Base-by-base conservation (phyloP, 2,113 vertebrate genomes). In the Barbus barbus region DNA sequence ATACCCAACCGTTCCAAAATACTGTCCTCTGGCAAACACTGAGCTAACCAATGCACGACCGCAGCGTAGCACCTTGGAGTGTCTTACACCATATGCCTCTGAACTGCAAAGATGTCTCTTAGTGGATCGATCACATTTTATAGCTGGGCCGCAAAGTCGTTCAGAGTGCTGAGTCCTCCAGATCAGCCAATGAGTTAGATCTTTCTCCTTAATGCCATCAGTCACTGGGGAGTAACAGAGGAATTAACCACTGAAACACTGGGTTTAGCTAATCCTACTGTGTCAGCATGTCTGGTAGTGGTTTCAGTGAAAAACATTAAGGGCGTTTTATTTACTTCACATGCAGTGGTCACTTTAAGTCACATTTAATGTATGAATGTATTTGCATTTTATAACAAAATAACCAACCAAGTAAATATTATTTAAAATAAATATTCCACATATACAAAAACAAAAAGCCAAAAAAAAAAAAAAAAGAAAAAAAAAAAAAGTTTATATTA, bases 71-170 rank as follows among this genome's bases (percentile, higher is more conserved):
- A 20, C 48, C 11, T 38, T 7, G 5, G 18, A 33, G 22, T 16
- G 53, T 33, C 22, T 78, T 74, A n/a, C n/a, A n/a, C n/a, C n/a
- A n/a, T n/a, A n/a, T n/a, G n/a, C n/a, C n/a, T n/a, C n/a, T n/a
- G 38, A 46, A 46, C 71, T 24, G 41, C 11, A 38, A 63, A 36
- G 4, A 12, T 79, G 36, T 61, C 56, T 79, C 56, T 41, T 41
- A 61, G n/a, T 67, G 61, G 78, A 81, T 81, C 78, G 26, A 81
- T 51, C 14, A 1, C 36, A 63, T 67, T 81, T 81, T 67, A 81
- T 81, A 51, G 26, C 26, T 3, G 1, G 33, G 11, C 51, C 13
- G 16, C 33, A 61, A 63, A 61, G 77, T 81, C 61, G 20, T 51
- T 81, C 7, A 67, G n/a, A n/a, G n/a, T n/a, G n/a, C n/a, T n/a